A percentile compares a stretch with the other conserved stretches of the same genome.
These are phyloP conservation scores for Prenolepis imparis DNA, from an alignment of 2,888 invertebrate species.

Conservation along the genomic window DNA sequence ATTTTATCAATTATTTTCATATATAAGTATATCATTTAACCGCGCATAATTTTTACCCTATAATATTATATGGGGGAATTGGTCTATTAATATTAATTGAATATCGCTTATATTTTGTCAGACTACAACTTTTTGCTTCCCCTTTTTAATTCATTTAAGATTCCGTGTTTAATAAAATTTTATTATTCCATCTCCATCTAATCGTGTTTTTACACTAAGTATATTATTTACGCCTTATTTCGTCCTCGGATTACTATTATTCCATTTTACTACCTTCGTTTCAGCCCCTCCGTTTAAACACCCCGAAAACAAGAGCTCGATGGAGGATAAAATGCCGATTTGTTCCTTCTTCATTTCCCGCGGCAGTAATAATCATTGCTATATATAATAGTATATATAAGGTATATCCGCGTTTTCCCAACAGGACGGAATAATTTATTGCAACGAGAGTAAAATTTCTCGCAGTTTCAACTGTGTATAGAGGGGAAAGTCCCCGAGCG, in stretches of 20 bases:
- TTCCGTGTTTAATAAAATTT: neutral
- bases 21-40: neutral
- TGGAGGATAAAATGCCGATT: conserved; percentile 26
- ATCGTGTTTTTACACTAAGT: neutral
- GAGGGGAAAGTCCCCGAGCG: too few relatives aligned
- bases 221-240: conserved; percentile 4
- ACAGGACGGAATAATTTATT: conserved; percentile 24
- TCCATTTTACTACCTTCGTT: neutral
- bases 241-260: neutral
- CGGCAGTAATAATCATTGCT: conserved; percentile 27
- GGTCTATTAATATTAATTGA: neutral
- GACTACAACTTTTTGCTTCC: neutral
- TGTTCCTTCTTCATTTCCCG: conserved; percentile 18
- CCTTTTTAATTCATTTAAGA: neutral
- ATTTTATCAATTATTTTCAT: neutral
- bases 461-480: neutral
- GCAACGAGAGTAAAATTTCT: neutral
- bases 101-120: neutral
- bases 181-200: neutral
- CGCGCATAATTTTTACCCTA: neutral
- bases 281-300: neutral
- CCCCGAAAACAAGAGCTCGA: neutral
- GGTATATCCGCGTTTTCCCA: neutral
- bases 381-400: neutral
- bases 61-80: neutral